A percentile compares a stretch with the other conserved stretches of the same genome.
Conservation (phyloP, 2,113 vertebrate species). For the Lycaon pictus region DNA sequence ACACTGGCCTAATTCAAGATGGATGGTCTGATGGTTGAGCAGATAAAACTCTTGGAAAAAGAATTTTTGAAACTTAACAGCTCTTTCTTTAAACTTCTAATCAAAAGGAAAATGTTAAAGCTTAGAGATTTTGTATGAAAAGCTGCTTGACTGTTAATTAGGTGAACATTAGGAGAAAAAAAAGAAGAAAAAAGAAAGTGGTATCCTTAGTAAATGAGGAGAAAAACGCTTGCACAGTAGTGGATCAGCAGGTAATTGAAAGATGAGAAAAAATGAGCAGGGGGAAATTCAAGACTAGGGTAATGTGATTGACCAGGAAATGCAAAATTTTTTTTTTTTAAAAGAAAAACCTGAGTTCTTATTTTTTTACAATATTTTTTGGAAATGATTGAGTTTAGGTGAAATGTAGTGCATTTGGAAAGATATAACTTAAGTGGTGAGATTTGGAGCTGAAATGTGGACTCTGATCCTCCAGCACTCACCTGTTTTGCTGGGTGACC, state of each 20-base stretch:
- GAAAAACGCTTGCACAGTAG: slow-evolving; percentile 68
- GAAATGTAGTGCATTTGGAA: neutral
- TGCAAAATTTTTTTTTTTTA: slow-evolving; percentile 45
- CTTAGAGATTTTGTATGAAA: slow-evolving; percentile 67
- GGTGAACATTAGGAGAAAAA: slow-evolving; percentile 48
- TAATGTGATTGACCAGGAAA: slow-evolving; percentile 59
- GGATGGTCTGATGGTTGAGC: neutral
- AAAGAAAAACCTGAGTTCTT: slow-evolving; percentile 54
- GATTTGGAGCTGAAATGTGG: neutral
- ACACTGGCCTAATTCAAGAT: neutral
- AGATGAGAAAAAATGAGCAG: slow-evolving; percentile 69
- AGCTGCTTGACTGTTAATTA: slow-evolving; percentile 78
- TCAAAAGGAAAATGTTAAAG: slow-evolving; percentile 71
- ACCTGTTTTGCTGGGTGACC: neutral
- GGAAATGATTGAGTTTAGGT: slow-evolving; percentile 45
- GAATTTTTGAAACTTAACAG: slow-evolving; percentile 37
- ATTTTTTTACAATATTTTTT: slow-evolving; percentile 40
- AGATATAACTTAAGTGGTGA: neutral
- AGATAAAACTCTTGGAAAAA: slow-evolving; percentile 37
- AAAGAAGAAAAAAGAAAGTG: neutral
- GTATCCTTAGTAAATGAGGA: slow-evolving; percentile 69
- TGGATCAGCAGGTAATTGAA: slow-evolving; percentile 74
- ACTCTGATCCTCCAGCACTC: neutral
- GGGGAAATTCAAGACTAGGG: slow-evolving; percentile 36
- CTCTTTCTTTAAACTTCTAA: slow-evolving; percentile 63